Conservation (phyloP, 2,113 vertebrate species). For the human (Homo sapiens) region DNA sequence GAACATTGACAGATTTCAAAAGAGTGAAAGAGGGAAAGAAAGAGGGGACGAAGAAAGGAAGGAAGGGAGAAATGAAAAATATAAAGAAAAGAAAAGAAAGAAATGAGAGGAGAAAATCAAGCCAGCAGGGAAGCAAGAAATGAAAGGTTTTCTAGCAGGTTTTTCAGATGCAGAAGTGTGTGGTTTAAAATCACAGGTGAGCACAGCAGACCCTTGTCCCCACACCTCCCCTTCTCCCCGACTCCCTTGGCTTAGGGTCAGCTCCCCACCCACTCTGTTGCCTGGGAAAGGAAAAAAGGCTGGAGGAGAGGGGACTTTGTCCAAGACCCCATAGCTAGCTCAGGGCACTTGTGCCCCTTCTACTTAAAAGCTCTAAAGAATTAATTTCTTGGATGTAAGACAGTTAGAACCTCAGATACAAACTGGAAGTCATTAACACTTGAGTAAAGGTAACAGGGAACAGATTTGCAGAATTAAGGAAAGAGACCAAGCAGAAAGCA, state of each 20-base stretch:
- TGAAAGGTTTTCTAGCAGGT: fast-evolving
- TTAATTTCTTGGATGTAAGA: background rate
- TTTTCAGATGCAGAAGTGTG: background rate
- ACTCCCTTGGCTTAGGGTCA: too few species aligned
- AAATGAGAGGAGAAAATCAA: background rate
- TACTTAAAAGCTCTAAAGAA: background rate
- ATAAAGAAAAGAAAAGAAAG: background rate
- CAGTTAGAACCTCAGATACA: background rate
- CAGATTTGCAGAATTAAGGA: background rate
- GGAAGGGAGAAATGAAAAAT: background rate
- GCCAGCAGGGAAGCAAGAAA: background rate
- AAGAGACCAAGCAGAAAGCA: slow-evolving; percentile 28
- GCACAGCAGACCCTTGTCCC: background rate
- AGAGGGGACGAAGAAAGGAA: background rate
- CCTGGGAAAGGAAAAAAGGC: background rate
- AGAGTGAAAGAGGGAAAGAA: background rate
- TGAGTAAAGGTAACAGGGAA: background rate
- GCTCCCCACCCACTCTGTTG: fast-evolving
- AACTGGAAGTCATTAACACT: background rate
- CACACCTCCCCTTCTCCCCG: too few species aligned
- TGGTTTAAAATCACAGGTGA: background rate
- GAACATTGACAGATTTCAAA: background rate
- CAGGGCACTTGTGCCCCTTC: background rate
- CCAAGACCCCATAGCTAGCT: background rate
- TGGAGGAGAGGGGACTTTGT: fast-evolving